Evolutionary conservation across 1,140 invertebrate species (phyloP).

Genomic region (Trinorchestia longiramus): DNA sequence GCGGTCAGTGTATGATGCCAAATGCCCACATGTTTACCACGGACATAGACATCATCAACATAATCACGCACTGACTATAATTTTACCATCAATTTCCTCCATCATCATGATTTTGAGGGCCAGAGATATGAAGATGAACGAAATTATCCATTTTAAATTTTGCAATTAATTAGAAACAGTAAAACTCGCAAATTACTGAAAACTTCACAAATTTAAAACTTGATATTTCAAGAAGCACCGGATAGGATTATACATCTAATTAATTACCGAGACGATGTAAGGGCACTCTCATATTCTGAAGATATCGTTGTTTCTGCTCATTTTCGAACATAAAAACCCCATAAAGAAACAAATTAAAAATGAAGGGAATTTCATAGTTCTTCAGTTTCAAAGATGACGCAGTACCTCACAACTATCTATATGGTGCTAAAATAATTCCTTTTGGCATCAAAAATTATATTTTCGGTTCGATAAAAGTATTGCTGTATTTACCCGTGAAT

Average conservation of each 20-base stretch:
- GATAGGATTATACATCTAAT: neutral
- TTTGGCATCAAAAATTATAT: neutral
- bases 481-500: too few species aligned
- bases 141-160: neutral
- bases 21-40: neutral
- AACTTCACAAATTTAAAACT: neutral
- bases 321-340: neutral
- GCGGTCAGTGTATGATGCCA: neutral
- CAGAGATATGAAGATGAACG: neutral
- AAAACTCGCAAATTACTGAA: neutral
- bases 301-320: neutral
- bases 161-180: neutral
- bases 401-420: neutral
- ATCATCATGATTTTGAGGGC: neutral
- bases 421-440: neutral
- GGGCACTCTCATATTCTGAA: neutral
- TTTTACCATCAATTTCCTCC: neutral
- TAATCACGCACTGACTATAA: neutral
- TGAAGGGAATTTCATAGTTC: too few species aligned
- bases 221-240: neutral
- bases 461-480: neutral
- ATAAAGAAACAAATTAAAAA: too few species aligned
- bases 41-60: neutral
- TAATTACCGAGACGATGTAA: neutral
- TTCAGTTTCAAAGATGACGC: too few species aligned